These are phyloP conservation scores for Epinephelus moara DNA, from an alignment of 2,113 vertebrate species.

Conservation along the genomic window DNA sequence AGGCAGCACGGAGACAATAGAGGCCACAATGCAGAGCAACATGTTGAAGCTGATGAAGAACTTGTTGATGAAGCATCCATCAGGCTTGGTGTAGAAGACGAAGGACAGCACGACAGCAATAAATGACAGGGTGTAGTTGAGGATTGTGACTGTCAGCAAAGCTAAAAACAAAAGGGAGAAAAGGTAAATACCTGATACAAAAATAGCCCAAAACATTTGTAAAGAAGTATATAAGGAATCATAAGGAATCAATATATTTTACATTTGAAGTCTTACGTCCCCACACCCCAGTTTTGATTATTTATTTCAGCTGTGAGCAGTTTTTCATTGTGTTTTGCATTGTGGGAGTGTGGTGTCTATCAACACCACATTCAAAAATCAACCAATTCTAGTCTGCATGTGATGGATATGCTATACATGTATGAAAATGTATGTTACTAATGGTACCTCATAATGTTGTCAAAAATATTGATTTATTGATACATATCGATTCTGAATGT, in stretches of 20 bases:
- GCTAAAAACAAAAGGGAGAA: constrained; percentile 77
- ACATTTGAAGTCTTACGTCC: background rate
- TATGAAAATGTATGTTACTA: no score
- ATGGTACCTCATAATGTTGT: no score
- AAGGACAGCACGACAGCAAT: constrained; percentile 84
- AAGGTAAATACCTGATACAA: background rate
- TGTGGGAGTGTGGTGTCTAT: background rate
- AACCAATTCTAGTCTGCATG: background rate
- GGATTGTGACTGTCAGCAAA: constrained; percentile 84
- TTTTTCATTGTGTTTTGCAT: background rate
- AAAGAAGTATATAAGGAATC: background rate
- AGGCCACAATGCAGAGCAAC: constrained; percentile 88
- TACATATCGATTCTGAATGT: no score
- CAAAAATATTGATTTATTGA: no score
- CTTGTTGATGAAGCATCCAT: constrained; percentile 91
- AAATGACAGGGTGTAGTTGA: constrained; percentile 88
- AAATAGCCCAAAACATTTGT: background rate
- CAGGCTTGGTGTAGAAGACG: constrained; percentile 88
- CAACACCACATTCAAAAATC: background rate
- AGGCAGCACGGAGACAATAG: constrained; percentile 88
- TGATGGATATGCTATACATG: no score
- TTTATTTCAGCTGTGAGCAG: background rate
- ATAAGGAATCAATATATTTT: background rate
- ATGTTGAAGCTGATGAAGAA: constrained; percentile 94
- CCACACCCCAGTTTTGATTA: background rate